Percentiles rank a stretch among this genome's conserved stretches.
phyloP scores from a whole-genome alignment of 2,113 vertebrate species.

The Eretmochelys imbricata region DNA sequence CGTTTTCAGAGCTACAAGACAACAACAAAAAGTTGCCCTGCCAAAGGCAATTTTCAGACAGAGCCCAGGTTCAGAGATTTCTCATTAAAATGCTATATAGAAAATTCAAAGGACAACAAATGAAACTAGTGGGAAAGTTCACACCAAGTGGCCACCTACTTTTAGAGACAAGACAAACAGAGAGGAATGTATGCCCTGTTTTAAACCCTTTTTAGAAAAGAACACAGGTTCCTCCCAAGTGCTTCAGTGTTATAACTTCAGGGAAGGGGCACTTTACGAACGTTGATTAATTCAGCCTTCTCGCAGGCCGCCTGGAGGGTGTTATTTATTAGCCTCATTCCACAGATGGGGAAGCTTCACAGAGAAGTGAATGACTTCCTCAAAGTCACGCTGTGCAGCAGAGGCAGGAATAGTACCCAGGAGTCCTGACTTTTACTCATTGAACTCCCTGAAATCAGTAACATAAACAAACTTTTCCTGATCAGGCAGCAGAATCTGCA shows the following conservation, averaged over 20 bases:
- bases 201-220: background rate
- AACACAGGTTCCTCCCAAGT: background rate
- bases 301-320: background rate
- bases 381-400: background rate
- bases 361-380: conserved; percentile 9
- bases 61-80: conserved; percentile 7
- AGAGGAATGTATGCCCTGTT: background rate
- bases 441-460: conserved; percentile 1
- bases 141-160: background rate
- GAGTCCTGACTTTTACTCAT: background rate
- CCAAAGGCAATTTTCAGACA: background rate
- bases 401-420: background rate
- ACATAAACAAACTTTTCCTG: background rate
- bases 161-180: background rate
- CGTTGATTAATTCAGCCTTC: background rate
- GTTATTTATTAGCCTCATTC: background rate
- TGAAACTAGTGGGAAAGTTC: background rate
- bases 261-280: background rate
- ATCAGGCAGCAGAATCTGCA: background rate
- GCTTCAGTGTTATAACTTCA: background rate
- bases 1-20: conserved; percentile 5
- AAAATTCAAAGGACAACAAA: background rate
- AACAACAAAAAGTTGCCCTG: background rate
- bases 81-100: background rate
- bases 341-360: background rate